Evolutionary conservation across 2,888 invertebrate species (phyloP), one percentile per base, ranked within the genome.

Genomic region (Leistus spinibarbis): DNA sequence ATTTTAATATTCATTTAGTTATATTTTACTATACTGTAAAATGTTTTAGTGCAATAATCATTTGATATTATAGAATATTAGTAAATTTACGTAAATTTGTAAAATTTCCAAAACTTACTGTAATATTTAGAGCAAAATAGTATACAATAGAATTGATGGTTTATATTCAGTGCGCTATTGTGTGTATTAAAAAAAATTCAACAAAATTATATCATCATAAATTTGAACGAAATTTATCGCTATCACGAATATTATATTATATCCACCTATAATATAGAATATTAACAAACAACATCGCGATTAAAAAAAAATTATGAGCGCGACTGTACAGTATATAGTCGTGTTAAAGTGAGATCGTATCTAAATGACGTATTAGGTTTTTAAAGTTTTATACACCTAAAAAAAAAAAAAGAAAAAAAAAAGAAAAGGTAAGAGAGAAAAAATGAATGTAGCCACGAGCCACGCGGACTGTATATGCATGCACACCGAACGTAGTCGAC

Each of bases 311-410:
- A 74, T 79, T 80, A 79, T 78, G 78, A 77, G 77, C 76, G 76
- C 76, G 81, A 81, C 79, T 80, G 82, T 81, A 82, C 82, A 82
- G 83, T 82, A 82, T 75, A 75, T 75, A 75, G 82, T 82, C 81
- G 82, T 80, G 81, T 82, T 82, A 81, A 82, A 81, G 80, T 79
- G 78, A 81, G 84, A 84, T 84, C 81, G 78, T 83, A 84, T 84
- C 84, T 83, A 82, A 83, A 84, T 84, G 84, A 84, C 83, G 84
- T 83, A 84, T 84, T 84, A 83, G 84, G 84, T 84, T 84, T 84
- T 84, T 84, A 82, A 83, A 83, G 82, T 83, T 84, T 83, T 81
- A 81, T 83, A 82, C 82, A 80, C 81, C 79, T 80, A 80, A 80
- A 84, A 83, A 40, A 40, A 27, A 40, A 40, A 40, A 40, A n/a